A percentile compares a stretch with the other conserved stretches of the same genome.
phyloP scores from a whole-genome alignment of 2,888 invertebrate species.

The Phrixothrix hirtus region DNA sequence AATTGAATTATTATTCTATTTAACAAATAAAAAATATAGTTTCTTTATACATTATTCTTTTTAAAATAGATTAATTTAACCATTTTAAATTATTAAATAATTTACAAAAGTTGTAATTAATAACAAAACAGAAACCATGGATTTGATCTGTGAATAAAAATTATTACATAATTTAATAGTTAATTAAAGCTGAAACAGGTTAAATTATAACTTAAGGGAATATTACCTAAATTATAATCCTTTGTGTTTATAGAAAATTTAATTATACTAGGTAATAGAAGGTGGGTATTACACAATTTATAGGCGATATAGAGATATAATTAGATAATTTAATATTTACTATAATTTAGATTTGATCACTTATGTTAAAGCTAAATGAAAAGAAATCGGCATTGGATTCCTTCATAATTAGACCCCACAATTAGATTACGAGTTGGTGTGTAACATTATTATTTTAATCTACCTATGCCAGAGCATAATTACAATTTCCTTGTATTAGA shows the following conservation, averaged over 20 bases:
- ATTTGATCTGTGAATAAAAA: too few relatives aligned
- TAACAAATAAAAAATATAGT: too few relatives aligned
- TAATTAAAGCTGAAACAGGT: neutral
- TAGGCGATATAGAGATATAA: neutral
- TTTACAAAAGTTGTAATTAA: neutral
- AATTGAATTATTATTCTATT: too few relatives aligned
- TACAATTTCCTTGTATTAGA: conserved; percentile 16
- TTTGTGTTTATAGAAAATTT: neutral
- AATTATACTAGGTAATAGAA: neutral
- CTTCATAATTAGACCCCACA: neutral
- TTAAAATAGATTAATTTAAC: too few relatives aligned
- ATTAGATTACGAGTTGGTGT: conserved; percentile 4
- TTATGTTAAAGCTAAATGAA: neutral
- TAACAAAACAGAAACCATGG: too few relatives aligned
- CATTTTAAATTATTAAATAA: neutral
- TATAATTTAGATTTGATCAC: neutral
- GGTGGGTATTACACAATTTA: neutral
- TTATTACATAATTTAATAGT: too few relatives aligned
- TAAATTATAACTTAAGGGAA: neutral
- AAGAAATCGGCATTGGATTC: neutral
- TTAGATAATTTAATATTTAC: neutral
- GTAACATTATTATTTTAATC: conserved; percentile 12
- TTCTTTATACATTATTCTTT: too few relatives aligned
- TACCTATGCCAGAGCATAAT: conserved; percentile 15
- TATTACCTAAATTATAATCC: neutral